These are phyloP conservation scores for Meganola albula DNA, from an alignment of 2,888 invertebrate species.

Conservation along the genomic window DNA sequence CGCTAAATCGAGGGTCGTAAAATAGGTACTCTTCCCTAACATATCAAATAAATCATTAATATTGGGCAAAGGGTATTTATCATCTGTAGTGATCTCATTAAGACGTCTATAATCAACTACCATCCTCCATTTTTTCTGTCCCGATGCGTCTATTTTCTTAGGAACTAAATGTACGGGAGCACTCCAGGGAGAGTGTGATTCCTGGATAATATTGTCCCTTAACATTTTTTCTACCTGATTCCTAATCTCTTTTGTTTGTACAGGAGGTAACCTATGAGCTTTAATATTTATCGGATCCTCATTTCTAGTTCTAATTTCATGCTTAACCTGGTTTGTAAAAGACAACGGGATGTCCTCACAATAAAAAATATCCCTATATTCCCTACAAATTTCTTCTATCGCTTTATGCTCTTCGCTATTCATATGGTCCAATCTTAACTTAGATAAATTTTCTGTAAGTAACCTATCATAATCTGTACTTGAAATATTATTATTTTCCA, in stretches of 20 bases:
- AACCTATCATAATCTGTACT: background rate
- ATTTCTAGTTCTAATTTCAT: conserved; percentile 26
- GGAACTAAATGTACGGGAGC: conserved; percentile 3
- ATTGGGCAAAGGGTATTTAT: conserved; percentile 21
- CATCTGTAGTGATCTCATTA: conserved; percentile 10
- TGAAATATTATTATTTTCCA: background rate
- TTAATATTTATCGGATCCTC: background rate
- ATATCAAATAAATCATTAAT: conserved; percentile 20
- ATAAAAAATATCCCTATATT: conserved; percentile 31
- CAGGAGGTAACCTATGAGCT: background rate
- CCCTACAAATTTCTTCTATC: conserved; percentile 18
- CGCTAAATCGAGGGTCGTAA: conserved; percentile 1
- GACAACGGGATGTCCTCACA: conserved; percentile 23
- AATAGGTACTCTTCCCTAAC: conserved; percentile 10
- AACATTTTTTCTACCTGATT: conserved; percentile 2
- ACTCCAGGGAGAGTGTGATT: conserved; percentile 1
- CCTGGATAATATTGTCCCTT: background rate
- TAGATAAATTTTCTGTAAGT: conserved; percentile 10
- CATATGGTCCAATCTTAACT: conserved; percentile 16
- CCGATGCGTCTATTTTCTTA: conserved; percentile 3
- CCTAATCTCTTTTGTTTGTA: background rate
- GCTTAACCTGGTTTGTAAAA: conserved; percentile 26
- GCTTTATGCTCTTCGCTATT: conserved; percentile 25
- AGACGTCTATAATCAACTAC: conserved; percentile 43
- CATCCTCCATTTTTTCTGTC: conserved; percentile 14